Conservation (phyloP, 2,113 vertebrate genomes). For the Trematocara marginatum region DNA sequence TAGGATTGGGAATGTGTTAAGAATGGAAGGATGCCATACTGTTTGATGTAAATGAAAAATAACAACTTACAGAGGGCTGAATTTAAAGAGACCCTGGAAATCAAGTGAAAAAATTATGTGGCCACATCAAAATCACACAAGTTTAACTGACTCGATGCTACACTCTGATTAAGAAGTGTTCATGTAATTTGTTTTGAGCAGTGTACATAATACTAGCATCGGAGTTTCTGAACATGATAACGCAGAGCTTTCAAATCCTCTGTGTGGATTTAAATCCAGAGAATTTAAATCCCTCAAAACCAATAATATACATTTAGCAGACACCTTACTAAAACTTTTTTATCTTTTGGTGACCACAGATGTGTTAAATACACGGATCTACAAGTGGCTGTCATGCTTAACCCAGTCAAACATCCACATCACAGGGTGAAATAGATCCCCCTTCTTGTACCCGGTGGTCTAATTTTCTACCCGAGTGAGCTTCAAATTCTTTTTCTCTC, state of each 20-base stretch:
- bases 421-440: not conserved
- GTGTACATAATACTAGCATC: not conserved
- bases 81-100: not conserved
- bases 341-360: not conserved
- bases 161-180: not conserved
- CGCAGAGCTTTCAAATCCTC: not conserved
- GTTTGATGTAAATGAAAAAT: not conserved
- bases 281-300: not conserved
- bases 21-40: not conserved
- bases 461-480: conserved; percentile 39
- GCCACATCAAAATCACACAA: not conserved
- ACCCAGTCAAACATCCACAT: conserved; percentile 18
- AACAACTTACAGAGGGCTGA: not conserved
- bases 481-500: conserved; percentile 28
- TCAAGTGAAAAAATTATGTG: not conserved
- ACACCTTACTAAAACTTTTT: not conserved
- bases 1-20: not conserved
- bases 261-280: not conserved
- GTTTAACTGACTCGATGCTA: not conserved
- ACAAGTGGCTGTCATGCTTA: not conserved
- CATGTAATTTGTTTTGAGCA: not conserved
- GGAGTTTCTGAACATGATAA: not conserved
- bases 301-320: not conserved
- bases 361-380: not conserved
- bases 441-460: not conserved